phyloP scores from a whole-genome alignment of 23 tunicate genomes.

The Corella eumyota region DNA sequence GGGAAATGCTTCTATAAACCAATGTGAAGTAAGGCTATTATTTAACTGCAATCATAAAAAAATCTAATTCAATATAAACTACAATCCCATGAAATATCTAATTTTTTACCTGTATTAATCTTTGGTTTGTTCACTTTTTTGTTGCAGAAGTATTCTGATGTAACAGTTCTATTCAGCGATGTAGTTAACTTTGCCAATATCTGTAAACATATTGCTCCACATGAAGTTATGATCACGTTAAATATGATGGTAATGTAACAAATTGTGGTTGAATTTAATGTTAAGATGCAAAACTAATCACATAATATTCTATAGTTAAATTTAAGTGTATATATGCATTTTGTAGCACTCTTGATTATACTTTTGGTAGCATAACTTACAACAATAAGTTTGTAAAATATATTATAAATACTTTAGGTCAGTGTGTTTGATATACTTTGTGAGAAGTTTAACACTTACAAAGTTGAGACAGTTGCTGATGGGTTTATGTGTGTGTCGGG shows the following conservation, averaged over 20 bases:
- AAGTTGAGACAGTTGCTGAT: constrained; percentile 50
- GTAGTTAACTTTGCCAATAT: constrained; percentile 32
- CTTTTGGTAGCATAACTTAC: too few species aligned
- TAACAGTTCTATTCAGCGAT: constrained; percentile 38
- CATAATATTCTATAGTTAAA: too few species aligned
- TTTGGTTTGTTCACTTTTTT: too few species aligned
- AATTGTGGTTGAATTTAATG: background rate
- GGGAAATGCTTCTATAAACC: constrained; percentile 14
- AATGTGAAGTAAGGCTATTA: constrained; percentile 11
- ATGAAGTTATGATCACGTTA: constrained; percentile 28
- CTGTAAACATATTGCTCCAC: constrained; percentile 27
- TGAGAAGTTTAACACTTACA: constrained; percentile 27
- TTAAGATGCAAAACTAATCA: too few species aligned
- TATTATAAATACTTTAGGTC: too few species aligned
- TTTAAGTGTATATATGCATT: too few species aligned
- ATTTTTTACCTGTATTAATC: too few species aligned
- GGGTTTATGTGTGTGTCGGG: constrained; percentile 51
- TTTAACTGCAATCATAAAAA: too few species aligned
- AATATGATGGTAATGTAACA: constrained; percentile 19
- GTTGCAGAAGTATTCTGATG: constrained; percentile 21
- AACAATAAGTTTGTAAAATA: too few species aligned
- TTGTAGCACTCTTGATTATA: too few species aligned
- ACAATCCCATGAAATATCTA: too few species aligned
- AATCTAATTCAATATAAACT: too few species aligned
- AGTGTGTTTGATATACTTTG: constrained; percentile 28